phyloP scores from a whole-genome alignment of 2,888 invertebrate species.

The Liodrosophila aerea region DNA sequence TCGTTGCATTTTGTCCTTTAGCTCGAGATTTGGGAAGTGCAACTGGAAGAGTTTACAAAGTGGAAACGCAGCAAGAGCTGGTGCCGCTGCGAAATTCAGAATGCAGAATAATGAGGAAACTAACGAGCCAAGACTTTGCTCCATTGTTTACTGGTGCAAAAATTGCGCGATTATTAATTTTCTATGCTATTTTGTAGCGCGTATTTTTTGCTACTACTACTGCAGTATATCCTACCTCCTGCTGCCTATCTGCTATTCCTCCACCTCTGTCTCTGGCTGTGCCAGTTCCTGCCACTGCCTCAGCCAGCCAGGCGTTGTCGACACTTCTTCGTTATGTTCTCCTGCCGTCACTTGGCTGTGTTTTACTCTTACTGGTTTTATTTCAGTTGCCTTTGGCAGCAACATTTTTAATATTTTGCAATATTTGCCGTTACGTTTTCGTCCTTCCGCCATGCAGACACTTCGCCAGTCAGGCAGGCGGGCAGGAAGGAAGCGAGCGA shows the following conservation, averaged over 20 bases:
- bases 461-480: slow-evolving; percentile 5
- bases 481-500: slow-evolving; percentile 14
- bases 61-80: slow-evolving; percentile 29
- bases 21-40: slow-evolving; percentile 39
- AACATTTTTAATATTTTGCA: slow-evolving; percentile 66
- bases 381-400: slow-evolving; percentile 56
- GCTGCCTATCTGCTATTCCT: background rate
- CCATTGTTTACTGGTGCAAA: slow-evolving; percentile 77
- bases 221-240: slow-evolving; percentile 28
- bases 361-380: slow-evolving; percentile 26
- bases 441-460: slow-evolving; percentile 34
- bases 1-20: slow-evolving; percentile 36
- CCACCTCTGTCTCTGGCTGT: background rate
- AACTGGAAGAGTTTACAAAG: slow-evolving; percentile 37
- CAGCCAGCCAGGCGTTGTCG: slow-evolving; percentile 40
- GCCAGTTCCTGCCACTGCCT: slow-evolving; percentile 5
- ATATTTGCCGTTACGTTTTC: slow-evolving; percentile 58
- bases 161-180: slow-evolving; percentile 79
- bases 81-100: slow-evolving; percentile 24
- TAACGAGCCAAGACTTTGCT: slow-evolving; percentile 78
- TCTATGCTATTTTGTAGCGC: slow-evolving; percentile 72
- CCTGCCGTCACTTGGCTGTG: slow-evolving; percentile 37
- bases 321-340: slow-evolving; percentile 40
- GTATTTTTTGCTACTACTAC: slow-evolving; percentile 21
- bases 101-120: slow-evolving; percentile 76